Evolutionary conservation across 1,140 invertebrate species (phyloP), one percentile per base, ranked within the genome.

Genomic region (Sarcophaga peregrina): DNA sequence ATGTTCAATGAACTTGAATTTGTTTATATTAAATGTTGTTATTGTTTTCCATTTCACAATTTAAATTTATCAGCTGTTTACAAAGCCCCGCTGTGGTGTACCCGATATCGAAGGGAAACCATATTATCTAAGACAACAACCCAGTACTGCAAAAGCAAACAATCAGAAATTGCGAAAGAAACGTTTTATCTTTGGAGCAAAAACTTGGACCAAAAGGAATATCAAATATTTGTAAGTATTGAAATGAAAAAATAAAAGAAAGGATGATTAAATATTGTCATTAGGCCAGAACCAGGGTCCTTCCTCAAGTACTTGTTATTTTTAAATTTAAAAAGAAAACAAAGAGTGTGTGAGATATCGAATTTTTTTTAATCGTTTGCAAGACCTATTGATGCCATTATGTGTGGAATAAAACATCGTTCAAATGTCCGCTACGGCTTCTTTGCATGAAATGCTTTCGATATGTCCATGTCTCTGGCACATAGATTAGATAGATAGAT

Each of bases 81-180:
- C 90, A 72, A 92, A 91, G 81, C 92, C 91, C 50, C 89, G 94
- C 62, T 95, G 95, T 88, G 95, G 95, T 37, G 92, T 94, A 9
- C 92, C 93, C 76, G 94, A 95, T 85, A 91, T 94, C 17, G 52
- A 88, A 85, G 83, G 78, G 15, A 83, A 48, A 52, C 83, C 83
- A 11, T 83, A 83, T 83, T 83, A 83, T 83, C 83, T 83, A 15
- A 73, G 62, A 81, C 68, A 81, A 86, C 83, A 76, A 85, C 92
- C 46, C 3, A 48, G 47, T 5, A 25, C 20, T 52, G 25, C 17
- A 20, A 37, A 50, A 46, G 86, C 82, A 72, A 85, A 92, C 20
- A 68, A 46, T 58, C 50, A 50, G 15, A 25, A 13, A 7, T 8
- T 8, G 17, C 76, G 83, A 5, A 85, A 83, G 47, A 93, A 93